Base-by-base conservation (phyloP, 2,797 vertebrate species). In the Sebastiscus tertius region DNA sequence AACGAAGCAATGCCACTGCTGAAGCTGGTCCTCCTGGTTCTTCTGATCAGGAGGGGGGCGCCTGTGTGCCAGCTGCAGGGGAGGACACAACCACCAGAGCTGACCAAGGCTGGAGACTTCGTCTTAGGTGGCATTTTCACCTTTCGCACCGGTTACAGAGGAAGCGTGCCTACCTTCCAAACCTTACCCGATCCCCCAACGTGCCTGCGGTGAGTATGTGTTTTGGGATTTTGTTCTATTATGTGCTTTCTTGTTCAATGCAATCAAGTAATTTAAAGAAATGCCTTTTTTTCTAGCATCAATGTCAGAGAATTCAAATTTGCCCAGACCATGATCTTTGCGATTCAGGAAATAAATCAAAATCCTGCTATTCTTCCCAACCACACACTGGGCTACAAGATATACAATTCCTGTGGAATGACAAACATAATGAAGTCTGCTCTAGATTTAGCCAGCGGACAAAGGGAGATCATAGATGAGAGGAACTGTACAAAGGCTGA, bases 71-170 rank as follows among this genome's bases (percentile, higher is more conserved):
- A 52, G 10, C 72, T 91, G 55, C 80, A 80, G 70, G 81, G 81
- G 13, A 78, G 24, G 27, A 65, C 66, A 11, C 75, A 91, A 60
- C 64, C 70, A 20, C 91, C 93, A 24, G 94, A 95, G 81, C 74
- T 94, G 65, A 76, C 75, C 49, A 78, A 75, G 27, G 85, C 89
- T 58, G 93, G 94, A 74, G 92, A 94, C 74, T 81, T 95, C 9
- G 79, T 91, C 20, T 81, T 95, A 4, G 94, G 94, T 26, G 95
- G 94, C 34, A 93, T 95, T 73, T 95, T 95, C 69, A 94, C 92
- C 29, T 94, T 95, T 71, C 90, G 79, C 9, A 94, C 92, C 2
- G 79, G 83, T 5, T 90, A 89, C 80, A 86, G 73, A 10, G 83
- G 83, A 31, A 88, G 59, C 2, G 27, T 58, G 39, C 82, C 92